A percentile compares a stretch with the other conserved stretches of the same genome.
phyloP scores from a whole-genome alignment of 2,888 invertebrate genomes.

The Dichetophora obliterata region DNA sequence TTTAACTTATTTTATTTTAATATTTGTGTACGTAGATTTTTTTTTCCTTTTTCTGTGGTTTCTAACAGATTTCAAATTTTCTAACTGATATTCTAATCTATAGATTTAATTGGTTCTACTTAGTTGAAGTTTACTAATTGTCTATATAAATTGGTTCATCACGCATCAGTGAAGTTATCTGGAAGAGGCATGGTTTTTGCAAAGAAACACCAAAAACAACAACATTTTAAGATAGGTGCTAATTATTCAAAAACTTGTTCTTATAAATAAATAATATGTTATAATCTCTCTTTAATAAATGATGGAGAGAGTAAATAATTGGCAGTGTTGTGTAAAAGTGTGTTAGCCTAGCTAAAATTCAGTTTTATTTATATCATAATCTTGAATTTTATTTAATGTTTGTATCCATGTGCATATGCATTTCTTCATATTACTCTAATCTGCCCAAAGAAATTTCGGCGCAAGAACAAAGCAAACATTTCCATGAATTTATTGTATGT shows the following conservation, averaged over 20 bases:
- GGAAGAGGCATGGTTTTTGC: not conserved
- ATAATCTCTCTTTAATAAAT: too few relatives aligned
- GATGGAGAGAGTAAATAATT: too few relatives aligned
- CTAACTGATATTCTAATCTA: slow-evolving; percentile 44
- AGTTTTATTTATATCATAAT: too few relatives aligned
- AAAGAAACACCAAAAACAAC: not conserved
- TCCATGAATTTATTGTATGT: not conserved
- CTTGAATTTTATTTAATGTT: too few relatives aligned
- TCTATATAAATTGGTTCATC: slow-evolving; percentile 65
- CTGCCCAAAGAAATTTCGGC: not conserved
- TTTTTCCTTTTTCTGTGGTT: not conserved
- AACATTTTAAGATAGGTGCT: not conserved
- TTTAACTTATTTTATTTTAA: too few relatives aligned
- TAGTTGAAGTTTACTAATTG: slow-evolving; percentile 66
- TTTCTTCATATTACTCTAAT: not conserved
- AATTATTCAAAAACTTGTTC: too few relatives aligned
- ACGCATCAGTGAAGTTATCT: slow-evolving; percentile 55
- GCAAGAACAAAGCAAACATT: not conserved
- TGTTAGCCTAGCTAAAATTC: too few relatives aligned
- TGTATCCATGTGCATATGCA: too few relatives aligned
- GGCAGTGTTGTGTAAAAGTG: too few relatives aligned
- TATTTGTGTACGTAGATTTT: too few relatives aligned
- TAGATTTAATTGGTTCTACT: slow-evolving; percentile 65
- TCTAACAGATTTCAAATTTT: slow-evolving; percentile 29
- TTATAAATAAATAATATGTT: too few relatives aligned